These are phyloP conservation scores for Myopa tessellatipennis DNA, from an alignment of 2,888 invertebrate genomes.

Conservation along the genomic window DNA sequence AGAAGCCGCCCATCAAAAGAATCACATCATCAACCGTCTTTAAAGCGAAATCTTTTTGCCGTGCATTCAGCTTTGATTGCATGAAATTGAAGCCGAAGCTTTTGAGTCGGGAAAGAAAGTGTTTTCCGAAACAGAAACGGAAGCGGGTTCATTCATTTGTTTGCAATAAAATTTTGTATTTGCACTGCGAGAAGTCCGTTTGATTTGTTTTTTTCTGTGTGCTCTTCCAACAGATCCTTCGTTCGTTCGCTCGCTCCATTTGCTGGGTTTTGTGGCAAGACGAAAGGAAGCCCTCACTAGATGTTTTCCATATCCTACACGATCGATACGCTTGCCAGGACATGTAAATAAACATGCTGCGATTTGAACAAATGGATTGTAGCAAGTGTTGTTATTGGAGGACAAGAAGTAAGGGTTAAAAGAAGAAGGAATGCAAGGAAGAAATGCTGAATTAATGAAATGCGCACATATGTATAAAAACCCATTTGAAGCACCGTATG, in stretches of 20 bases:
- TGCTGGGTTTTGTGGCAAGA: background rate
- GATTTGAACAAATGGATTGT: too few relatives aligned
- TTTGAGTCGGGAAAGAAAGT: background rate
- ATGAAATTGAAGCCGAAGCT: background rate
- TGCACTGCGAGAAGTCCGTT: background rate
- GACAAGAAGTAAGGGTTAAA: too few relatives aligned
- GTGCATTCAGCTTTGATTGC: constrained; percentile 1
- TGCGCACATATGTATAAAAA: too few relatives aligned
- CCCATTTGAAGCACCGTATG: too few relatives aligned
- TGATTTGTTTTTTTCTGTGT: background rate
- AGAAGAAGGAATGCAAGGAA: too few relatives aligned
- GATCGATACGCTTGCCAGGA: too few relatives aligned
- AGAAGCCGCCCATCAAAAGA: background rate
- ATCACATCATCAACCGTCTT: background rate
- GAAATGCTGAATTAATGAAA: too few relatives aligned
- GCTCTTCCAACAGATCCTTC: background rate
- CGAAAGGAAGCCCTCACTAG: background rate
- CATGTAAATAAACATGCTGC: too few relatives aligned
- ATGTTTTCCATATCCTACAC: too few relatives aligned
- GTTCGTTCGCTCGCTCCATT: too few relatives aligned
- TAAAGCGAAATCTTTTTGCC: background rate
- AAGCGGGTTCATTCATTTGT: background rate
- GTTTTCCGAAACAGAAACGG: background rate
- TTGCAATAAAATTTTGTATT: background rate
- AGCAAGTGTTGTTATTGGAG: too few relatives aligned